Evolutionary conservation across 2,888 invertebrate genomes (phyloP).

Genomic region (Pachliopta kotzebuea): DNA sequence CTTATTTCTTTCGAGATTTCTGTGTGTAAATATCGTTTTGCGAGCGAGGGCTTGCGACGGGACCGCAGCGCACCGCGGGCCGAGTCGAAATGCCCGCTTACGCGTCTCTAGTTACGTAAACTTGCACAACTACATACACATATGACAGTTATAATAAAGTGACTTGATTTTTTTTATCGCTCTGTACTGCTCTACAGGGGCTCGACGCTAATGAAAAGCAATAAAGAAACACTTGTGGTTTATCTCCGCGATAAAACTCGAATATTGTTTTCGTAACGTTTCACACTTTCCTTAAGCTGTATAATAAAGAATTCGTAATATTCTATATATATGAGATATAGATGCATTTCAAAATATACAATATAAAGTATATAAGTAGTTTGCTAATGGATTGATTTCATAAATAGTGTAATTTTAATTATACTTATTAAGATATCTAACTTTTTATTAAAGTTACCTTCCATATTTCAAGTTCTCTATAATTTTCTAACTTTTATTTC

Average conservation of each 20-base stretch:
- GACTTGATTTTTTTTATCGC: conserved; percentile 57
- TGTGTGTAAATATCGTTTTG: conserved; percentile 29
- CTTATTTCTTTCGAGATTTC: no score
- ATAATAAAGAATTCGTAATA: no score
- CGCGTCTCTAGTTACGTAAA: conserved; percentile 58
- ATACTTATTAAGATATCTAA: no score
- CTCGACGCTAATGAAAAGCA: conserved; percentile 50
- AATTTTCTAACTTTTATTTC: no score
- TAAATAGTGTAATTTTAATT: no score
- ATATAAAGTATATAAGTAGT: no score
- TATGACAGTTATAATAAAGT: conserved; percentile 53
- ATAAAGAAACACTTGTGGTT: conserved; percentile 53
- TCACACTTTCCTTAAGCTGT: no score
- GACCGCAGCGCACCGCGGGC: conserved; percentile 19
- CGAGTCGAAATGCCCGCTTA: conserved; percentile 32
- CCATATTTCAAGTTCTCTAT: no score
- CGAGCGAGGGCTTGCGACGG: conserved; percentile 18
- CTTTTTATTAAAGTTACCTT: no score
- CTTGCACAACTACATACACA: conserved; percentile 42
- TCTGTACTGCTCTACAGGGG: conserved; percentile 44
- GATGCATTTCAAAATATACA: no score
- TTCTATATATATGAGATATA: no score
- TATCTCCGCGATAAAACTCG: conserved; percentile 42
- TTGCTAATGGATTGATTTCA: no score
- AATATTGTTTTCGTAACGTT: conserved; percentile 39